Evolutionary conservation across 2,113 vertebrate genomes (phyloP).

Genomic region (Nipponia nippon): DNA sequence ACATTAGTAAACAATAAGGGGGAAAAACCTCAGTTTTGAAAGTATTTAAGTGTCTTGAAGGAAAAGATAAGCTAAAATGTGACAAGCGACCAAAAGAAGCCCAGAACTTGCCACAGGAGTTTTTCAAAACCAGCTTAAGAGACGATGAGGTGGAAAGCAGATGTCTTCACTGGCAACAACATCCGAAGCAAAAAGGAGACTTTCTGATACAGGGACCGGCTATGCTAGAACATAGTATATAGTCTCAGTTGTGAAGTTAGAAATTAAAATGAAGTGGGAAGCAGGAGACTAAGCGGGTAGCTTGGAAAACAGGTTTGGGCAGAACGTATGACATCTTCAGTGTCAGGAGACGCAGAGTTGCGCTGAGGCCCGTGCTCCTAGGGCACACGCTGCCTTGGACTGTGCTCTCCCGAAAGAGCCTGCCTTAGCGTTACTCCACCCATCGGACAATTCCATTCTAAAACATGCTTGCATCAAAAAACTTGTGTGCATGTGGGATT

Average conservation of each 20-base stretch:
- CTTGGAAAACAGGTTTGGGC: neutral
- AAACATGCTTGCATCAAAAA: neutral
- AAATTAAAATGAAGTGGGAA: neutral
- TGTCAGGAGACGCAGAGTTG: neutral
- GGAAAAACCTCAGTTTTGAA: neutral
- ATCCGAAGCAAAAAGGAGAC: neutral
- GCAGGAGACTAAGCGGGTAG: neutral
- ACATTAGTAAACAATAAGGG: neutral
- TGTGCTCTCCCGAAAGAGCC: neutral
- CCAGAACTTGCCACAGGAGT: neutral
- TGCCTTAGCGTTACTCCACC: neutral
- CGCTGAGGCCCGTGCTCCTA: neutral
- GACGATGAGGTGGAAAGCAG: neutral
- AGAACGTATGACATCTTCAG: neutral
- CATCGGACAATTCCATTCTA: neutral
- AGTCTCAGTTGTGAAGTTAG: neutral
- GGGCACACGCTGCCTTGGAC: neutral
- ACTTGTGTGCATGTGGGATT: accelerated
- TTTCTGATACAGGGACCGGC: neutral
- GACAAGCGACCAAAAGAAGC: neutral
- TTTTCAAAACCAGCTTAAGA: neutral
- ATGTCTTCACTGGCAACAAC: neutral
- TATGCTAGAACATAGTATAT: neutral
- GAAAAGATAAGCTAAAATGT: neutral
- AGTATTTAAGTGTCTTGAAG: neutral